phyloP scores from a whole-genome alignment of 2,113 vertebrate genomes.

The Phylloscopus trochiloides region DNA sequence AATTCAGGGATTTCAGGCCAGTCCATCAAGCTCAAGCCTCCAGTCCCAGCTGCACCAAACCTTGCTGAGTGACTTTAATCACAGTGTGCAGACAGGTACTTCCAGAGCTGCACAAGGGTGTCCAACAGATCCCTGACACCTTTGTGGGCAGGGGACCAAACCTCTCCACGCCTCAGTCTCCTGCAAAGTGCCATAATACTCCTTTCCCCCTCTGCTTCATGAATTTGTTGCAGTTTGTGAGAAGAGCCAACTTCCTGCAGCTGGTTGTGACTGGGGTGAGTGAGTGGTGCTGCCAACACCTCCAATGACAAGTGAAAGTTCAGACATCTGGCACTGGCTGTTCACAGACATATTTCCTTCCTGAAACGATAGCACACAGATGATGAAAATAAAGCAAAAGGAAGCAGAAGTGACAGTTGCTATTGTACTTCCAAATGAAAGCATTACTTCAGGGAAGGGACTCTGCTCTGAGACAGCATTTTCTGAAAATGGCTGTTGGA shows the following conservation, averaged over 20 bases:
- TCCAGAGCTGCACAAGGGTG: not conserved
- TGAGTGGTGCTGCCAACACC: not conserved
- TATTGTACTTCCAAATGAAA: not conserved
- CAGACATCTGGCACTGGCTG: not conserved
- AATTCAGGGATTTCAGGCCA: not conserved
- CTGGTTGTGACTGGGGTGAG: not conserved
- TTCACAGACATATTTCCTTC: not conserved
- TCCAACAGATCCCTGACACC: fast-evolving
- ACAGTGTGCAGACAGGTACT: not conserved
- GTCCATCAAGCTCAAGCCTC: not conserved
- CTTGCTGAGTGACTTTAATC: not conserved
- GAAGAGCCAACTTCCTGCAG: not conserved
- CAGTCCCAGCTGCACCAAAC: not conserved
- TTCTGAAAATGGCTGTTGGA: not conserved
- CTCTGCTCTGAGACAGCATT: constrained; percentile 17
- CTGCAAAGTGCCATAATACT: not conserved
- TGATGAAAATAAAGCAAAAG: not conserved
- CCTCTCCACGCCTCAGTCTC: fast-evolving
- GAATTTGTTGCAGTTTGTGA: not conserved
- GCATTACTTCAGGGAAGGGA: not conserved
- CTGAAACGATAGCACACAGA: not conserved
- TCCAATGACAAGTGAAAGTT: not conserved
- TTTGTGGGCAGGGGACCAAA: not conserved
- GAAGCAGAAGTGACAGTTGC: not conserved
- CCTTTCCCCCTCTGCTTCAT: not conserved